A percentile compares a stretch with the other conserved stretches of the same genome.
Conservation (phyloP, 2,113 vertebrate species). For the Gorilla gorilla region DNA sequence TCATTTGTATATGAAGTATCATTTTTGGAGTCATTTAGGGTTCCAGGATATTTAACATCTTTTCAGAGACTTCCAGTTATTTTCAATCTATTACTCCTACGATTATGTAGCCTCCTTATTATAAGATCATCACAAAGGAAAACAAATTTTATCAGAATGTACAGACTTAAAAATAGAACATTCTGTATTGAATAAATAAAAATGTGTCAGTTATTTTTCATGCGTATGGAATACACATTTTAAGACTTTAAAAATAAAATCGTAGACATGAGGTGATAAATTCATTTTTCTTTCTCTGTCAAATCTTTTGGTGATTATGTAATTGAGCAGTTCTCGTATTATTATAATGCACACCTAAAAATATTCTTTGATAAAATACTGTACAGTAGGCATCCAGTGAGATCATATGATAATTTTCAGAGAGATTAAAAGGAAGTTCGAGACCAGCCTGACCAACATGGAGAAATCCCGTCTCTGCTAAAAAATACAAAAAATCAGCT, state of each 20-base stretch:
- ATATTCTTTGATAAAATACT: background rate
- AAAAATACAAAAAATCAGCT: no score
- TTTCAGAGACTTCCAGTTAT: background rate
- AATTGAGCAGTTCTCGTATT: background rate
- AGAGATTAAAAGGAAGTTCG: background rate
- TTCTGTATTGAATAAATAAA: background rate
- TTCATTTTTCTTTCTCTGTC: background rate
- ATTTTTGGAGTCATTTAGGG: background rate
- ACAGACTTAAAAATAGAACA: background rate
- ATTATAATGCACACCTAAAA: background rate
- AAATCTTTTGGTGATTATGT: background rate
- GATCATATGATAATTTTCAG: background rate
- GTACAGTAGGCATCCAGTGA: background rate
- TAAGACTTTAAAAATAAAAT: conserved; percentile 36
- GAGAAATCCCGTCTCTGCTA: no score
- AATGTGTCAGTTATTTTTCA: background rate
- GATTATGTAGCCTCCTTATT: conserved; percentile 14
- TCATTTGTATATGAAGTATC: background rate
- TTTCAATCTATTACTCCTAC: background rate
- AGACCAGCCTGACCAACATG: no score
- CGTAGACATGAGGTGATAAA: background rate
- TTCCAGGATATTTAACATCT: background rate
- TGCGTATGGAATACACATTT: background rate
- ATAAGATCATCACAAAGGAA: background rate
- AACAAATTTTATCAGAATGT: background rate